phyloP scores from a whole-genome alignment of 2,113 vertebrate genomes.

The Pyrgilauda ruficollis region DNA sequence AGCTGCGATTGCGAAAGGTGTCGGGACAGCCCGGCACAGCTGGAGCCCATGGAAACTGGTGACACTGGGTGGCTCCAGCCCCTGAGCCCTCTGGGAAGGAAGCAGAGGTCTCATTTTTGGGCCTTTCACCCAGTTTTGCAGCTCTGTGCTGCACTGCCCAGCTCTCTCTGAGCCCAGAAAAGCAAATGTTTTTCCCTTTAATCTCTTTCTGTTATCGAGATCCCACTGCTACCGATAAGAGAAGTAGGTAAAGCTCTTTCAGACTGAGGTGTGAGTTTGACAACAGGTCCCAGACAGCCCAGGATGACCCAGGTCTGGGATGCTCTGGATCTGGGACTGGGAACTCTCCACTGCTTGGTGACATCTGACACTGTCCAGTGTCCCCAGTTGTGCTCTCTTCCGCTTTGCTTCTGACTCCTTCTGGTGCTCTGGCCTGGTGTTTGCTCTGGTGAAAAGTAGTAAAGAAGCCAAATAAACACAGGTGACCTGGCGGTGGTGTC shows the following conservation, averaged over 20 bases:
- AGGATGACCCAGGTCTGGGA: fast-evolving
- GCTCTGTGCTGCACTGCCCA: fast-evolving
- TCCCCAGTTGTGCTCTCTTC: fast-evolving
- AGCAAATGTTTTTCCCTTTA: background rate
- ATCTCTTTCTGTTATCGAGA: background rate
- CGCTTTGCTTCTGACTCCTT: background rate
- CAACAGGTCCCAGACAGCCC: background rate
- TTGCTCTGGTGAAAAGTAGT: background rate
- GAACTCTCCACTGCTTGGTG: background rate
- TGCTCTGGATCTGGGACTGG: background rate
- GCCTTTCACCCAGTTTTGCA: background rate
- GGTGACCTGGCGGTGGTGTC: background rate
- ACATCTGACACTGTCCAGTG: background rate
- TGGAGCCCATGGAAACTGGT: fast-evolving
- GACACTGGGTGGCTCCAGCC: background rate
- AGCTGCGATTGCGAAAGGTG: constrained; percentile 31
- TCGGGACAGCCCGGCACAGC: background rate
- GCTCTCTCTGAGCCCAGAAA: background rate
- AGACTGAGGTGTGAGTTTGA: background rate
- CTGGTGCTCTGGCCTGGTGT: background rate
- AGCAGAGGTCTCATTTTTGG: background rate
- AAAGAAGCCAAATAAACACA: background rate
- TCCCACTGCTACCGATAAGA: background rate
- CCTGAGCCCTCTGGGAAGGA: background rate
- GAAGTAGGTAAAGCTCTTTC: background rate